Evolutionary conservation across 2,113 vertebrate species (phyloP).

Genomic region (Axis porcinus): DNA sequence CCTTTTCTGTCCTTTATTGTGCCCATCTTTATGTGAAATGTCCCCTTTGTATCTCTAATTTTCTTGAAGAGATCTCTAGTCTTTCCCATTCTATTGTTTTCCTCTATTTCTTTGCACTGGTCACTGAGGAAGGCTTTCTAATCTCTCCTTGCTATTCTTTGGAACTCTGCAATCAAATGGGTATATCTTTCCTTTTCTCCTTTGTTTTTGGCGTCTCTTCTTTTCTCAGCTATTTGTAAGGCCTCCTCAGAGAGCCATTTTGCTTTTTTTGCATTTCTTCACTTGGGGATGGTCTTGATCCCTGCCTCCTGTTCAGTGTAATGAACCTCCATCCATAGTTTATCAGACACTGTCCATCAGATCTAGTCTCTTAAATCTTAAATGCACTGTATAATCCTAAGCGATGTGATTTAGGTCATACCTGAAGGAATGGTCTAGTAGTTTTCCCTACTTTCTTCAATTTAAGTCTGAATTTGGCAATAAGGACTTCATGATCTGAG

Average conservation of each 20-base stretch:
- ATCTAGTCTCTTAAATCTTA: not conserved
- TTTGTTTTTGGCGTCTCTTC: not conserved
- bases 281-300: not conserved
- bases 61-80: not conserved
- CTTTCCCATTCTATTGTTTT: not conserved
- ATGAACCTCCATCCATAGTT: not conserved
- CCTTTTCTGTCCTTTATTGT: not conserved
- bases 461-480: not conserved
- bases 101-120: not conserved
- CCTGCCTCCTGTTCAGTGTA: not conserved
- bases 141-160: not conserved
- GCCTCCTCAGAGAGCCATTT: not conserved
- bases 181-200: not conserved
- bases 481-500: not conserved
- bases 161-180: not conserved
- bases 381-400: not conserved
- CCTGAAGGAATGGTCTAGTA: not conserved
- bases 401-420: not conserved
- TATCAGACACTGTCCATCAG: not conserved
- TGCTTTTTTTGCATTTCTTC: not conserved
- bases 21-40: not conserved
- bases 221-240: not conserved
- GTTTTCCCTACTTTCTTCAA: not conserved
- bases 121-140: not conserved
- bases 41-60: not conserved